These are phyloP conservation scores for Tenthredo scrophulariae DNA, from an alignment of 2,888 invertebrate genomes.

Conservation along the genomic window DNA sequence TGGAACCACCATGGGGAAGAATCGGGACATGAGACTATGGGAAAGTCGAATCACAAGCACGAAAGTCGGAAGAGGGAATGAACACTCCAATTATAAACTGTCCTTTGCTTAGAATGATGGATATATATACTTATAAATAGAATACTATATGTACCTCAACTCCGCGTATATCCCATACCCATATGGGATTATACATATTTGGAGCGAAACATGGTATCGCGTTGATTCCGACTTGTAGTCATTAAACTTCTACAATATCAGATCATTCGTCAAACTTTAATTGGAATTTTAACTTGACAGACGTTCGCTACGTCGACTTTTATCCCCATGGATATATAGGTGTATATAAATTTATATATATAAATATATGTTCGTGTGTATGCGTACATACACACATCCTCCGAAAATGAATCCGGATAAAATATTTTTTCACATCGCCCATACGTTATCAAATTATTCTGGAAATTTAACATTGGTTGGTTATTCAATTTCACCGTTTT, in stretches of 20 bases:
- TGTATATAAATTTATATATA: background rate
- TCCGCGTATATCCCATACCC: background rate
- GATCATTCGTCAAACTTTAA: background rate
- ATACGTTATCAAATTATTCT: conserved; percentile 16
- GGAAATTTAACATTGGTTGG: conserved; percentile 16
- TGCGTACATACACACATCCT: no score
- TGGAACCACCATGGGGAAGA: background rate
- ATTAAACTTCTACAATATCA: background rate
- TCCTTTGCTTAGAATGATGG: background rate
- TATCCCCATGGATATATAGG: background rate
- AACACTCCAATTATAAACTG: conserved; percentile 28
- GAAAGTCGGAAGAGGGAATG: background rate
- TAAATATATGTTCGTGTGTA: no score
- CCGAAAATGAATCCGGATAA: background rate
- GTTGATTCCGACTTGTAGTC: background rate
- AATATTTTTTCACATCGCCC: background rate
- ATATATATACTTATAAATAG: background rate
- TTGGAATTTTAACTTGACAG: background rate
- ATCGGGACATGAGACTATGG: background rate
- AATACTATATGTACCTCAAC: background rate
- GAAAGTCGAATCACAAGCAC: background rate
- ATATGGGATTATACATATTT: background rate
- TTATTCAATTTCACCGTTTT: conserved; percentile 27
- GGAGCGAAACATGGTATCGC: background rate
- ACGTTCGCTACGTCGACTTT: background rate